Conservation (phyloP, 2,888 invertebrate genomes). For the Lasioglossum calceatum region DNA sequence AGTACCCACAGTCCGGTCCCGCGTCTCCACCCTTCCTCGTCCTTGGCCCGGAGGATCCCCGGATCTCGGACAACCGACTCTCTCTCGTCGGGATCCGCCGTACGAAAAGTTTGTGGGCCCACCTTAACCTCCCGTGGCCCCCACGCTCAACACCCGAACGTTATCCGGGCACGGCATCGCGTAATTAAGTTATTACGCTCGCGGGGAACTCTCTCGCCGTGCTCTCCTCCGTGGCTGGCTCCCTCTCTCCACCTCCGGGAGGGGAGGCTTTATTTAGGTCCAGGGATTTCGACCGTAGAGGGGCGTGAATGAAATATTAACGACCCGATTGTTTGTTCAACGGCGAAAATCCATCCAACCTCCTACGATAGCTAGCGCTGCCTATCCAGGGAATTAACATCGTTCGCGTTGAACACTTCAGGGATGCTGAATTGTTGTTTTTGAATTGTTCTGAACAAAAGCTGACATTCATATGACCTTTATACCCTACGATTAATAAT, state of each 20-base stretch:
- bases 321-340: background rate
- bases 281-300: background rate
- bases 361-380: background rate
- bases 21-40: constrained; percentile 25
- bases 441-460: too few relatives aligned
- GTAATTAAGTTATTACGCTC: constrained; percentile 77
- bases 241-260: background rate
- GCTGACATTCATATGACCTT: too few relatives aligned
- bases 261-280: constrained; percentile 4
- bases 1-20: constrained; percentile 66
- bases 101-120: constrained; percentile 66
- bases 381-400: background rate
- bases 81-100: constrained; percentile 24
- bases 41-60: constrained; percentile 24
- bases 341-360: background rate
- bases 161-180: constrained; percentile 76
- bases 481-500: too few relatives aligned
- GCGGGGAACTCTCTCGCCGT: constrained; percentile 60
- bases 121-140: constrained; percentile 74
- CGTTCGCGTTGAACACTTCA: background rate
- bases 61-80: constrained; percentile 19
- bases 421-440: background rate
- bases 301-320: background rate
- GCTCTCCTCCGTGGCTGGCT: background rate
- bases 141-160: constrained; percentile 76